These are phyloP conservation scores for Porites cylindrica DNA, from an alignment of 92 coral and sea anemone genomes.

Conservation along the genomic window DNA sequence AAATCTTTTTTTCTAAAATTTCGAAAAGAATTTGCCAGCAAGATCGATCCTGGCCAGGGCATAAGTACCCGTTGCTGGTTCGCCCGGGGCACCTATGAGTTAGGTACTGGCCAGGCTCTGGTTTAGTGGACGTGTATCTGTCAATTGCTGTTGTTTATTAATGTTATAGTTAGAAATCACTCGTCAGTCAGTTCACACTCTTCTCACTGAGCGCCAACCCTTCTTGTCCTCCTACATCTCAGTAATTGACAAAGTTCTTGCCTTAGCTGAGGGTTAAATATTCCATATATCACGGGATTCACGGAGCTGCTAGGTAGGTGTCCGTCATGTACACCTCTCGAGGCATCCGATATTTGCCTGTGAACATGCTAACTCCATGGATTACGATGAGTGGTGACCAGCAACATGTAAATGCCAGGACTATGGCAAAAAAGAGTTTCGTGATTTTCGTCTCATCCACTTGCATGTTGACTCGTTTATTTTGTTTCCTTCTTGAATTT, in stretches of 20 bases:
- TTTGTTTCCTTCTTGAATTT: background rate
- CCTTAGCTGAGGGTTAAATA: constrained; percentile 26
- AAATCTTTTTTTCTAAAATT: too few species aligned
- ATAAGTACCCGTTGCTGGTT: too few species aligned
- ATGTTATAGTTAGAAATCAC: too few species aligned
- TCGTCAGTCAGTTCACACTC: background rate
- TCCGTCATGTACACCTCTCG: constrained; percentile 26
- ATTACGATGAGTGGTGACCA: constrained; percentile 12
- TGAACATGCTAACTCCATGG: background rate
- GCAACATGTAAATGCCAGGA: constrained; percentile 1
- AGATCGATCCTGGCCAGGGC: too few species aligned
- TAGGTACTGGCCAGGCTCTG: too few species aligned
- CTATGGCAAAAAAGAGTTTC: constrained; percentile 11
- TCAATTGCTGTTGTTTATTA: too few species aligned
- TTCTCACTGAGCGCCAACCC: background rate
- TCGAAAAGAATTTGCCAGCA: too few species aligned
- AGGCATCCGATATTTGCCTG: constrained; percentile 15
- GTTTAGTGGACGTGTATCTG: too few species aligned
- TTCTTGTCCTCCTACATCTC: constrained; percentile 3
- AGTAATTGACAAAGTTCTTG: background rate
- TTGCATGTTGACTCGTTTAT: background rate
- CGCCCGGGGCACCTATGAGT: too few species aligned
- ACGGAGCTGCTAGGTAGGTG: background rate
- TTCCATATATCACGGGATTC: constrained; percentile 25
- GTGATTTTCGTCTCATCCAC: constrained; percentile 23